Percentiles rank a stretch among this genome's conserved stretches.
Evolutionary conservation across 2,113 vertebrate genomes (phyloP).

Genomic region (Peromyscus polionotus): DNA sequence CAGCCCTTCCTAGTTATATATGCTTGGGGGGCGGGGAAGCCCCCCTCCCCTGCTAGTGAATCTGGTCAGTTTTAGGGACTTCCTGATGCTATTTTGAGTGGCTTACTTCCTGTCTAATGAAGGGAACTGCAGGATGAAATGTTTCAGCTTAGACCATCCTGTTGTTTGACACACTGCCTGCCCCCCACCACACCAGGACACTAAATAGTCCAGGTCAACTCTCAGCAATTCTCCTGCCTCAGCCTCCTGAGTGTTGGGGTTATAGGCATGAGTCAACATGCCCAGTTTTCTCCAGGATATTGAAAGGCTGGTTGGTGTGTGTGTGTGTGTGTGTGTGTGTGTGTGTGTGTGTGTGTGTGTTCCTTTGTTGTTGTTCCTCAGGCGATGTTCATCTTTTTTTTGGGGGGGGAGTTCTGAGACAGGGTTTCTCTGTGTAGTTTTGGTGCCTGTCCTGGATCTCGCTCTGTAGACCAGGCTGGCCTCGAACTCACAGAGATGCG

Average conservation of each 20-base stretch:
- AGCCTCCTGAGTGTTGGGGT: neutral
- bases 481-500: too few relatives aligned
- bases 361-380: neutral
- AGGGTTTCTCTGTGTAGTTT: too few relatives aligned
- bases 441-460: too few relatives aligned
- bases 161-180: too few relatives aligned
- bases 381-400: neutral
- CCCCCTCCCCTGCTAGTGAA: neutral
- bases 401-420: too few relatives aligned
- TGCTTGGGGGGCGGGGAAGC: neutral
- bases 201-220: neutral
- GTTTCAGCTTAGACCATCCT: neutral
- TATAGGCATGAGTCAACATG: neutral
- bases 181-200: too few relatives aligned
- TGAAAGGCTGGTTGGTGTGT: neutral
- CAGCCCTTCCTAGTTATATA: neutral
- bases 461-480: too few relatives aligned
- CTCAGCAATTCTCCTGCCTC: neutral
- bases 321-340: rapidly evolving
- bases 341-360: neutral
- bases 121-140: neutral
- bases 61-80: neutral
- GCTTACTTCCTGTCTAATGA: neutral
- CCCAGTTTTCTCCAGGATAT: neutral
- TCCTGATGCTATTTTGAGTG: neutral